Percentiles rank a stretch among this genome's conserved stretches.
phyloP scores from a whole-genome alignment of 1,140 invertebrate genomes.

The Neomicropteryx cornuta region DNA sequence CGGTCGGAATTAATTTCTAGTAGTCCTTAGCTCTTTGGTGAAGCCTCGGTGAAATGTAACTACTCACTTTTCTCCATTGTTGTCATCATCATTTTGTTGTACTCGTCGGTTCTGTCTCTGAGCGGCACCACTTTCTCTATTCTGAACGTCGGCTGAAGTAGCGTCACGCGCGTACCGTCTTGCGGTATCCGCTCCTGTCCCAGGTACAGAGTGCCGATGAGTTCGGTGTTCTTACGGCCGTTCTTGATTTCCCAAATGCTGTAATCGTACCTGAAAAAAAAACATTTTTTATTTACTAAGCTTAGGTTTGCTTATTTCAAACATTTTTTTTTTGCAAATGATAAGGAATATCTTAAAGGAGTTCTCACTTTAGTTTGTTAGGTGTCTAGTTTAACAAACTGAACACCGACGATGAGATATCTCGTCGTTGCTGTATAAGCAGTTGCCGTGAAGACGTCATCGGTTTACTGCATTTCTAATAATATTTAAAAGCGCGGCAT shows the following conservation, averaged over 20 bases:
- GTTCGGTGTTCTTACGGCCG: constrained; percentile 20
- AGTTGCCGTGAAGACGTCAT: too few species aligned
- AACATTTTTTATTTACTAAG: too few species aligned
- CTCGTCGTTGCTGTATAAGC: too few species aligned
- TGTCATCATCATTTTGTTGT: constrained; percentile 20
- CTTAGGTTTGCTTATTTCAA: constrained; percentile 5
- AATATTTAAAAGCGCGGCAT: too few species aligned
- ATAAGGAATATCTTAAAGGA: not conserved
- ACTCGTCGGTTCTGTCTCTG: constrained; percentile 23
- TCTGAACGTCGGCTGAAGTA: constrained; percentile 48
- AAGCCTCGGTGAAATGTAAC: too few species aligned
- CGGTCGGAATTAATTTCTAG: too few species aligned
- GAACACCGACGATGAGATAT: too few species aligned
- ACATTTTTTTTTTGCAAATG: too few species aligned
- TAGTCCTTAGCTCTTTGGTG: too few species aligned
- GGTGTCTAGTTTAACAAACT: too few species aligned
- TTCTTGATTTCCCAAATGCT: constrained; percentile 33
- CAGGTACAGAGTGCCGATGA: constrained; percentile 35
- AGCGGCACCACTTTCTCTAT: constrained; percentile 44
- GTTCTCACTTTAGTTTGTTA: too few species aligned
- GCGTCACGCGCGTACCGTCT: constrained; percentile 44
- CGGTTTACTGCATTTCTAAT: too few species aligned
- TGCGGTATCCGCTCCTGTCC: constrained; percentile 31
- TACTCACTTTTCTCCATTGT: constrained; percentile 27
- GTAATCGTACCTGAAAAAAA: constrained; percentile 41